Percentiles rank a stretch among this genome's conserved stretches.
These are phyloP conservation scores for Musca domestica DNA, from an alignment of 1,140 invertebrate genomes.

Conservation along the genomic window DNA sequence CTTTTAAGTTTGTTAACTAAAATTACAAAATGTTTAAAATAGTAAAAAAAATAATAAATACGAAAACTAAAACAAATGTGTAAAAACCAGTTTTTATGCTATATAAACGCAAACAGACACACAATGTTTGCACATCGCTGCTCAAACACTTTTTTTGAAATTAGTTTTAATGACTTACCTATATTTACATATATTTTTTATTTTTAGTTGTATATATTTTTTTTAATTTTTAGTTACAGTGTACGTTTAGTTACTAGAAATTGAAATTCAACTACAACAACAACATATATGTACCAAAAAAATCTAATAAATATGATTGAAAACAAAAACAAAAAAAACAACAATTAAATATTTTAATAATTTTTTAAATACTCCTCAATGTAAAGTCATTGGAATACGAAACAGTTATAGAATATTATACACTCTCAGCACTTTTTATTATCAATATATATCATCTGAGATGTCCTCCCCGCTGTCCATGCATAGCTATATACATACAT, in stretches of 20 bases:
- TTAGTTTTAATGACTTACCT: neutral
- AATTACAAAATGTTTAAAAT: constrained; percentile 46
- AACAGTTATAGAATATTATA: no score
- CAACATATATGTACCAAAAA: constrained; percentile 54
- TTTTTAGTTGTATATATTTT: constrained; percentile 35
- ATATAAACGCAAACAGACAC: neutral
- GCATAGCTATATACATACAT: no score
- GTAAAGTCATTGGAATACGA: no score
- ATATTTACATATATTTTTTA: constrained; percentile 27
- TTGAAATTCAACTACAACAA: constrained; percentile 19
- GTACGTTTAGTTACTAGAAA: constrained; percentile 35
- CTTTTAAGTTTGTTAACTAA: constrained; percentile 39
- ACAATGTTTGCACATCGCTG: neutral
- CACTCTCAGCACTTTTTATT: no score
- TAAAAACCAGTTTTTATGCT: constrained; percentile 13
- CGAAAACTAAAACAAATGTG: no score
- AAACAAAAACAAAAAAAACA: constrained; percentile 12
- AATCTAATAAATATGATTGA: constrained; percentile 41
- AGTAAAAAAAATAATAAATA: constrained; percentile 46
- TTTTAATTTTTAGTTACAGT: constrained; percentile 36
- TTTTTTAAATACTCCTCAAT: no score
- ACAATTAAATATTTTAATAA: neutral
- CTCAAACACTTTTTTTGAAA: neutral
- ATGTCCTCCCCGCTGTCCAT: no score
- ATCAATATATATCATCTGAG: no score